Percentiles rank a stretch among this genome's conserved stretches.
Conservation (phyloP, 2,888 invertebrate species). For the Diarsia mendica region DNA sequence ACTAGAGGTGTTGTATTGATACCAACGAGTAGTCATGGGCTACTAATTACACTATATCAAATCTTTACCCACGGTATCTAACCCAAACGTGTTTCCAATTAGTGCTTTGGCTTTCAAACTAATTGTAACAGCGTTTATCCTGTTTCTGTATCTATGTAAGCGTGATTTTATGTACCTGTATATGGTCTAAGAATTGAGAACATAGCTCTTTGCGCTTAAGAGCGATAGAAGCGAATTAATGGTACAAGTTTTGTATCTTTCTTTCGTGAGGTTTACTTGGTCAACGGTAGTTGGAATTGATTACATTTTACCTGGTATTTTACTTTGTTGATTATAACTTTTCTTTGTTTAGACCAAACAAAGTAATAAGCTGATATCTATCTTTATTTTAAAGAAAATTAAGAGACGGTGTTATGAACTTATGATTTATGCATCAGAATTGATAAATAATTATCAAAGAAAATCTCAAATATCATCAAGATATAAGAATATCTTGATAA, state of each 20-base stretch:
- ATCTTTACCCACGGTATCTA: slow-evolving; percentile 44
- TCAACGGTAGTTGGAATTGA: background rate
- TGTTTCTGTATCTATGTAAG: slow-evolving; percentile 36
- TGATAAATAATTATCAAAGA: background rate
- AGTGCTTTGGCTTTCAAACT: slow-evolving; percentile 44
- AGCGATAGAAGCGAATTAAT: slow-evolving; percentile 27
- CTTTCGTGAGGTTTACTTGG: background rate
- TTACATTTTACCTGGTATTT: background rate
- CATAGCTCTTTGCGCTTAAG: slow-evolving; percentile 16
- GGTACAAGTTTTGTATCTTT: background rate
- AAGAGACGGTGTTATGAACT: too few species aligned
- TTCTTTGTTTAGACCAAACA: background rate
- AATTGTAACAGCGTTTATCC: slow-evolving; percentile 52
- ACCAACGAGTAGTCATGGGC: background rate
- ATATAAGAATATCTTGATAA: background rate
- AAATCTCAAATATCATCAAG: background rate
- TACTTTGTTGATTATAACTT: background rate
- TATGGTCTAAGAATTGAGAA: slow-evolving; percentile 2
- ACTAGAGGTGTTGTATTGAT: slow-evolving; percentile 36
- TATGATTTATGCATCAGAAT: background rate
- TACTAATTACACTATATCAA: slow-evolving; percentile 45
- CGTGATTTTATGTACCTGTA: slow-evolving; percentile 37
- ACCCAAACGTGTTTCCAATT: slow-evolving; percentile 58
- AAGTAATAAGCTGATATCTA: too few species aligned
- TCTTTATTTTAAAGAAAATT: too few species aligned